phyloP scores from a whole-genome alignment of 2,113 vertebrate species.

The Dipodomys spectabilis region DNA sequence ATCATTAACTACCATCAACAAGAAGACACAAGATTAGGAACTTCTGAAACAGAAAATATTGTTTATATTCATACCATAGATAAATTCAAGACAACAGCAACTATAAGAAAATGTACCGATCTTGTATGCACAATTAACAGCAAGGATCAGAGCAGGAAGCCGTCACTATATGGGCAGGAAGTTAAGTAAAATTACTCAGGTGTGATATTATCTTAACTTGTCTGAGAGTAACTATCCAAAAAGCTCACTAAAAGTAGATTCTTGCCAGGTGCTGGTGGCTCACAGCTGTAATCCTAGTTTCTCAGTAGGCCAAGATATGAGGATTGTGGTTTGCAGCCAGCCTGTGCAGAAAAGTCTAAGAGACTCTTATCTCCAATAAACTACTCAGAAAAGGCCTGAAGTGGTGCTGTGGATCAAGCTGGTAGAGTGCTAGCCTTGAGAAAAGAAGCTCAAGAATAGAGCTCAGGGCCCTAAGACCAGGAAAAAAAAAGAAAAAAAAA shows the following conservation, averaged over 20 bases:
- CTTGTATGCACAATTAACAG: not conserved
- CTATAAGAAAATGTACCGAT: not conserved
- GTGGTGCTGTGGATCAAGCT: too few species aligned
- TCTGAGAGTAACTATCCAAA: conserved; percentile 27
- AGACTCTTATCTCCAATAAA: too few species aligned
- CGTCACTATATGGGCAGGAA: not conserved
- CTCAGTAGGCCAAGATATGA: too few species aligned
- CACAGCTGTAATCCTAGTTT: too few species aligned
- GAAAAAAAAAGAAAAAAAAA: too few species aligned
- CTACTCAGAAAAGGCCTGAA: too few species aligned
- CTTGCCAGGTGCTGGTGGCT: not conserved
- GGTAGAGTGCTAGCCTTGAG: too few species aligned
- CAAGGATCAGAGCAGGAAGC: not conserved
- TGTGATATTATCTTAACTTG: not conserved
- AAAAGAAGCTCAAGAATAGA: not conserved
- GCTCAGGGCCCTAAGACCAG: not conserved
- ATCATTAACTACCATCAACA: conserved; percentile 17
- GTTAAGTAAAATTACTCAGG: conserved; percentile 11
- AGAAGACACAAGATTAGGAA: conserved; percentile 26
- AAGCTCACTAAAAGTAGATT: conserved; percentile 45
- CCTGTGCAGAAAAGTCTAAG: too few species aligned
- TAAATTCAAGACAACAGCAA: not conserved
- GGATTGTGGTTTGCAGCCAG: too few species aligned
- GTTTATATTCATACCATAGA: not conserved
- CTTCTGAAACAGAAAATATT: conserved; percentile 9